Conservation (phyloP, 1,140 invertebrate genomes). For the Sesamia nonagrioides region DNA sequence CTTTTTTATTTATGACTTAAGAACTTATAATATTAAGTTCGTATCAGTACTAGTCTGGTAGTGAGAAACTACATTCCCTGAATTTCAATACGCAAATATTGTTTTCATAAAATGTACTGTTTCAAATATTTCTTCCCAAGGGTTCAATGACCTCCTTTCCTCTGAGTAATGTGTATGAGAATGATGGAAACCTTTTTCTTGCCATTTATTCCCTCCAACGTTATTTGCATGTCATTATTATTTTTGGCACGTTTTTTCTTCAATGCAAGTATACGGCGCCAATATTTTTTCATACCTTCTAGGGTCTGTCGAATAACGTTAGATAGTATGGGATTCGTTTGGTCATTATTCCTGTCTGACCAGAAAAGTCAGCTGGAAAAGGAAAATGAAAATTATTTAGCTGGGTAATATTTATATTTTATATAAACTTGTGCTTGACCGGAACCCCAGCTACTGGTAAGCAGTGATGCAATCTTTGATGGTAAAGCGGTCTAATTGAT, state of each 20-base stretch:
- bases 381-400: too few species aligned
- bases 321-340: too few species aligned
- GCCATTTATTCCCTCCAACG: neutral
- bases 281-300: neutral
- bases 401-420: too few species aligned
- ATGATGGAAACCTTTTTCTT: neutral
- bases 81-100: conserved; percentile 1
- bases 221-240: conserved; percentile 7
- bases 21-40: conserved; percentile 6
- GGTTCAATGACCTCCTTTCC: neutral
- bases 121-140: conserved; percentile 1
- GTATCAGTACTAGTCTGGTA: neutral
- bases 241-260: neutral
- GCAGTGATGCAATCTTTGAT: too few species aligned
- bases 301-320: neutral
- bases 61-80: neutral
- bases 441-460: too few species aligned
- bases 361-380: too few species aligned
- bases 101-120: conserved; percentile 5
- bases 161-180: conserved; percentile 7
- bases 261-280: too few species aligned
- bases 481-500: too few species aligned
- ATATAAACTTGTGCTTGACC: too few species aligned
- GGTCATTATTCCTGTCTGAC: too few species aligned
- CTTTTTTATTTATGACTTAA: neutral